phyloP scores from a whole-genome alignment of 2,113 vertebrate species.

The Delphinus delphis region DNA sequence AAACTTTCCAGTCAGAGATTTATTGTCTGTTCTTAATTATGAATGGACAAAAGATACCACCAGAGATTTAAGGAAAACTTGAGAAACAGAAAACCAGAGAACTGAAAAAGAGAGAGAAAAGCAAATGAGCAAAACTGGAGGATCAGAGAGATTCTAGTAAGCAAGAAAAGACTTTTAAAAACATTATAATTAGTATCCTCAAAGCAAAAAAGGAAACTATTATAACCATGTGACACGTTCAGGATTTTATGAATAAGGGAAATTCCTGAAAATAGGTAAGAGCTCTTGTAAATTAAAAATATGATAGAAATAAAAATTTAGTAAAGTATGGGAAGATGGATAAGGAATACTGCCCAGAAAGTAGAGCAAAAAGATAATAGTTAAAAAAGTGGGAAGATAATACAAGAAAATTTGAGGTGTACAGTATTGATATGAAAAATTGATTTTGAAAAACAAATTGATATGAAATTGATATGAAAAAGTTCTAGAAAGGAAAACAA shows the following conservation, averaged over 20 bases:
- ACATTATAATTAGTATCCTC: neutral
- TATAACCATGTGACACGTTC: neutral
- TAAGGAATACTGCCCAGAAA: neutral
- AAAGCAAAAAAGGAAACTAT: neutral
- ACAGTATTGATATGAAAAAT: conserved; percentile 8
- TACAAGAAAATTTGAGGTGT: neutral
- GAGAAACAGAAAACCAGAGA: neutral
- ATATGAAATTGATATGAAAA: neutral
- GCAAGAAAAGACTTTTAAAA: neutral
- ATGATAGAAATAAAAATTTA: neutral
- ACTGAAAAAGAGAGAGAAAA: neutral
- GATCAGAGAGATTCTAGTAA: neutral
- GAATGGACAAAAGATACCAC: neutral
- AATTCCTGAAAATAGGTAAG: conserved; percentile 18
- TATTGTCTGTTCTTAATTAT: neutral
- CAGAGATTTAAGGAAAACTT: neutral
- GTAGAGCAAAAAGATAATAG: neutral
- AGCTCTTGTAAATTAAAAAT: neutral
- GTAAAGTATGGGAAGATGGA: neutral
- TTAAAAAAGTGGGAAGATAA: neutral
- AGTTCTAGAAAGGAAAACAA: conserved; percentile 33
- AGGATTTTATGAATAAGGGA: conserved; percentile 7
- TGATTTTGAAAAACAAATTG: neutral
- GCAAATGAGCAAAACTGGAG: neutral
- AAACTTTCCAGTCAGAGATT: neutral